Conservation (phyloP, 1,140 invertebrate species). For the Drosophila nigrodunni region DNA sequence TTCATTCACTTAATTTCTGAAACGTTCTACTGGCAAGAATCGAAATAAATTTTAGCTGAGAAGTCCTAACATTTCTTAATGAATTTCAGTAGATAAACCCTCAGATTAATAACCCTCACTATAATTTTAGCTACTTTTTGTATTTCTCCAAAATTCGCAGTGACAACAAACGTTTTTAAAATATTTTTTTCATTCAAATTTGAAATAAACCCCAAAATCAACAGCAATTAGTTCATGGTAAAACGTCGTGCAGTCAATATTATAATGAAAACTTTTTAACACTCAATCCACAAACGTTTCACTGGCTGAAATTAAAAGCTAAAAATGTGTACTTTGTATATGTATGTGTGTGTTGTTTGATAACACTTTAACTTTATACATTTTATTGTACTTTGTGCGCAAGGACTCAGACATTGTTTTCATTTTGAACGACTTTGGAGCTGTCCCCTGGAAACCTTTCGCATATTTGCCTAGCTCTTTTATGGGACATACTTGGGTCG, state of each 20-base stretch:
- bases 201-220: too few species aligned
- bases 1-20: too few species aligned
- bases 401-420: background rate
- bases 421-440: background rate
- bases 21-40: too few species aligned
- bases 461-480: slow-evolving; percentile 1
- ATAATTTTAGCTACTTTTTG: too few species aligned
- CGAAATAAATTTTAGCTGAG: too few species aligned
- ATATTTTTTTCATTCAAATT: too few species aligned
- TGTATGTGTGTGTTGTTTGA: background rate
- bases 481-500: slow-evolving; percentile 21
- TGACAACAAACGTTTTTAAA: too few species aligned
- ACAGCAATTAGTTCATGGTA: too few species aligned
- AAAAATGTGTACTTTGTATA: background rate
- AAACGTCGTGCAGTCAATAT: background rate
- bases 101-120: too few species aligned
- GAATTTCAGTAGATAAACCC: too few species aligned
- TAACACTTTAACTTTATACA: slow-evolving; percentile 19
- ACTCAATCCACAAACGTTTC: background rate
- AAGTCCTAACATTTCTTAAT: too few species aligned
- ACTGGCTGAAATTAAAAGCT: background rate
- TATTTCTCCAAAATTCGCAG: background rate
- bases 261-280: background rate
- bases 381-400: slow-evolving; percentile 23
- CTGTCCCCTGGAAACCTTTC: slow-evolving; percentile 14